These are phyloP conservation scores for Parnassius mnemosyne DNA, from an alignment of 2,888 invertebrate species.

Conservation along the genomic window DNA sequence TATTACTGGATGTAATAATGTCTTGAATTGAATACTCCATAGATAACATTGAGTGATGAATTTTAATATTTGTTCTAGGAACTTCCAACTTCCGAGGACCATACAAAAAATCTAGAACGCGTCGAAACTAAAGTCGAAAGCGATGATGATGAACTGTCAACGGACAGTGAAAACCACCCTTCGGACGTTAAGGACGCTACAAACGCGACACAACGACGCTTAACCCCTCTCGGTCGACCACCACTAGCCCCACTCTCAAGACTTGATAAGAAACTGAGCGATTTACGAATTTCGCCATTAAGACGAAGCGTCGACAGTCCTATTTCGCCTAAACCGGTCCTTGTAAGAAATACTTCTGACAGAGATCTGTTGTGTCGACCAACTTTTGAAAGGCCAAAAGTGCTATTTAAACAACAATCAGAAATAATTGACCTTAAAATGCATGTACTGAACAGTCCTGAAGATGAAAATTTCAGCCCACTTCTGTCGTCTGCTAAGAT, in stretches of 20 bases:
- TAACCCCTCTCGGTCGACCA: slow-evolving; percentile 63
- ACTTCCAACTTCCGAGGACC: slow-evolving; percentile 73
- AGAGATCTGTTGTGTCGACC: slow-evolving; percentile 55
- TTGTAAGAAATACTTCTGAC: slow-evolving; percentile 58
- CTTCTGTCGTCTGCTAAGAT: slow-evolving; percentile 52
- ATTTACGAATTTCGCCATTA: slow-evolving; percentile 64
- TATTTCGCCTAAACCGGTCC: slow-evolving; percentile 51
- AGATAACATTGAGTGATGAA: too few relatives aligned
- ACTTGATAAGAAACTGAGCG: slow-evolving; percentile 62
- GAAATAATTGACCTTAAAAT: slow-evolving; percentile 75
- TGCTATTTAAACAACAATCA: slow-evolving; percentile 68
- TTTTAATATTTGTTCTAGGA: slow-evolving; percentile 48
- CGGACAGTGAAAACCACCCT: slow-evolving; percentile 66
- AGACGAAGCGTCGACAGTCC: slow-evolving; percentile 62
- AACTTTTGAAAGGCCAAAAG: slow-evolving; percentile 62
- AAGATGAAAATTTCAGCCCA: slow-evolving; percentile 61
- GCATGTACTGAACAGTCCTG: slow-evolving; percentile 61
- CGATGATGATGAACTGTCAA: slow-evolving; percentile 69
- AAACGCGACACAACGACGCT: slow-evolving; percentile 43
- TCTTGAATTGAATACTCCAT: too few relatives aligned
- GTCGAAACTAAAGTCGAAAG: slow-evolving; percentile 77
- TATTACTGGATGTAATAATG: too few relatives aligned
- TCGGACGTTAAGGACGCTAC: slow-evolving; percentile 58
- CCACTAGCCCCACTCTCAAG: slow-evolving; percentile 60
- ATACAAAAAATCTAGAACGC: slow-evolving; percentile 72